phyloP scores from a whole-genome alignment of 2,113 vertebrate species.

The Merops nubicus region DNA sequence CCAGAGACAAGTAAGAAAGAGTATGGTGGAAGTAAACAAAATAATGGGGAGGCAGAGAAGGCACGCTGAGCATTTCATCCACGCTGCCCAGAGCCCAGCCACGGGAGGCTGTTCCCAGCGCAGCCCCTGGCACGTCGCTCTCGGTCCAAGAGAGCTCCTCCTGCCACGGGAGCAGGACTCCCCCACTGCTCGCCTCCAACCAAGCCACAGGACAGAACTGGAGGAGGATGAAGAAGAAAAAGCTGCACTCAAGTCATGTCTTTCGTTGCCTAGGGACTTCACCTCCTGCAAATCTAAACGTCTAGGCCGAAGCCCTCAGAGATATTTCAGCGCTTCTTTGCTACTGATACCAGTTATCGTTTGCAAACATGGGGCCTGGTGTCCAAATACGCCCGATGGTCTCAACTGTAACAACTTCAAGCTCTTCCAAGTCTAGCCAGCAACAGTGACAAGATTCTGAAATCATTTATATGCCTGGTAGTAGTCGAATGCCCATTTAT shows the following conservation, averaged over 20 bases:
- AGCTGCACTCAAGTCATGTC: neutral
- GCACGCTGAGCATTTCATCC: neutral
- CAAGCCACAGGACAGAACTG: neutral
- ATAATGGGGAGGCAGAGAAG: neutral
- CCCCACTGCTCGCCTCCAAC: neutral
- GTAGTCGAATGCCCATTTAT: neutral
- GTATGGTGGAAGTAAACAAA: slow-evolving; percentile 28
- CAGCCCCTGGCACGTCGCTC: neutral
- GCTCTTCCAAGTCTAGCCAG: neutral
- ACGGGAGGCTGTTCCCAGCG: neutral
- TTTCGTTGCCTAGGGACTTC: neutral
- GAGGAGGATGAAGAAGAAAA: neutral
- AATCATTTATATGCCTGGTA: neutral
- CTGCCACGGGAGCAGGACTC: neutral
- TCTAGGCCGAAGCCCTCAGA: neutral
- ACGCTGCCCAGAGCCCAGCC: fast-evolving
- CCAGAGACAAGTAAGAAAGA: neutral
- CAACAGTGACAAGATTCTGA: neutral
- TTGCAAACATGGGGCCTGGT: neutral
- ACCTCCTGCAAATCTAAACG: neutral
- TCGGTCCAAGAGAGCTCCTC: neutral
- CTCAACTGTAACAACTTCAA: neutral
- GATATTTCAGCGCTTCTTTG: neutral
- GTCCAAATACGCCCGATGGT: neutral
- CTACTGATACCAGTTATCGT: neutral